Evolutionary conservation across 2,797 vertebrate species (phyloP).

Genomic region (Eulemur coronatus): DNA sequence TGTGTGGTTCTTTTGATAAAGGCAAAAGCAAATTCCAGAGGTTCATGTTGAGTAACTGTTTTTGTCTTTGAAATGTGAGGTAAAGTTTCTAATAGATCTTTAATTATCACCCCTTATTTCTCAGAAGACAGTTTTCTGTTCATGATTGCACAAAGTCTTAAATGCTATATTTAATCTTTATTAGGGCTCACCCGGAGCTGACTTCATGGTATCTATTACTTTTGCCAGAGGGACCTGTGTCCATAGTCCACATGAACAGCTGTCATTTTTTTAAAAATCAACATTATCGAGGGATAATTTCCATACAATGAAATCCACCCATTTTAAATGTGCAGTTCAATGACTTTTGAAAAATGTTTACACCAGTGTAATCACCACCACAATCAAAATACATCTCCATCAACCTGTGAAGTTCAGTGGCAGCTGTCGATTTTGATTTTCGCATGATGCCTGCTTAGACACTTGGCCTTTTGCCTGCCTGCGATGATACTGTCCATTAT

Average conservation of each 20-base stretch:
- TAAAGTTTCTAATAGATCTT: neutral
- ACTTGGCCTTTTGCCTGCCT: neutral
- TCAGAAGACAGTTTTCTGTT: neutral
- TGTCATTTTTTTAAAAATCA: conserved; percentile 8
- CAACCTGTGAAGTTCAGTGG: neutral
- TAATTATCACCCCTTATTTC: neutral
- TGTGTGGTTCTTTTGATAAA: neutral
- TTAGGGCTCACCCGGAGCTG: neutral
- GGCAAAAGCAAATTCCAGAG: neutral
- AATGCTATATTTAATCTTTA: conserved; percentile 48
- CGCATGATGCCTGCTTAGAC: neutral
- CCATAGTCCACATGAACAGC: neutral
- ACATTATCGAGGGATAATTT: conserved; percentile 20
- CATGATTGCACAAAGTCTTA: neutral
- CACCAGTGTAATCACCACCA: neutral
- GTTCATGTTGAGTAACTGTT: neutral
- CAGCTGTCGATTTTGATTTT: conserved; percentile 18
- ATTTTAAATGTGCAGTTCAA: neutral
- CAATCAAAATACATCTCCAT: conserved; percentile 2
- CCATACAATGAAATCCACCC: neutral
- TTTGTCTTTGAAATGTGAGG: neutral
- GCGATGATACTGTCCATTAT: neutral
- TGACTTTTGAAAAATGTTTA: conserved; percentile 13
- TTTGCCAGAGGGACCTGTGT: neutral
- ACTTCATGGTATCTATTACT: neutral